Conservation (phyloP, 1,140 invertebrate species). For the Panagrolaimus sp. region DNA sequence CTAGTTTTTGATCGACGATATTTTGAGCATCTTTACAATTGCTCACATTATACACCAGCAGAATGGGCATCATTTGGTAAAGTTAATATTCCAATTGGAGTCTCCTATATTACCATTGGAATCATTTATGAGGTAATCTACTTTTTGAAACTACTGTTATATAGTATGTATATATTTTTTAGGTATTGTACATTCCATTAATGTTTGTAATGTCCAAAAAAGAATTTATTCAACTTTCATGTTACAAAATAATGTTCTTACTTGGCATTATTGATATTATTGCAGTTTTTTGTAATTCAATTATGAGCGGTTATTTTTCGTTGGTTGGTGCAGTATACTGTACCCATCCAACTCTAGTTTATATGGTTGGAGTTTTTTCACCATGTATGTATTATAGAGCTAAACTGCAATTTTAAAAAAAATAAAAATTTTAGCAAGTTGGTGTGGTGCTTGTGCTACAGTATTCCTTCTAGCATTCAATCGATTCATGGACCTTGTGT, state of each 20-base stretch:
- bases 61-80: constrained; percentile 3
- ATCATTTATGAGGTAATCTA: neutral
- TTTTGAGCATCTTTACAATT: constrained; percentile 1
- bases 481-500: constrained; percentile 25
- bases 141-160: neutral
- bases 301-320: constrained; percentile 18
- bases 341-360: constrained; percentile 19
- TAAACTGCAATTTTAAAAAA: neutral
- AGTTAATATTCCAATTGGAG: neutral
- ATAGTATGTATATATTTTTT: neutral
- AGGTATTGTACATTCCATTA: neutral
- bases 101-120: neutral
- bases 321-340: constrained; percentile 18
- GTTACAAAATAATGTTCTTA: constrained; percentile 27
- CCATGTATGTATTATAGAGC: neutral
- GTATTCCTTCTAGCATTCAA: constrained; percentile 26
- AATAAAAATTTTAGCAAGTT: constrained; percentile 25
- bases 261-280: constrained; percentile 22
- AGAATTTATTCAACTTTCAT: neutral
- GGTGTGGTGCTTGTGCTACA: constrained; percentile 13
- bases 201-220: neutral
- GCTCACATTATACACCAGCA: neutral
- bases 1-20: no score
- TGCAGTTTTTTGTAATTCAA: constrained; percentile 20
- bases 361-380: constrained; percentile 14